Base-by-base conservation (phyloP, 2,113 vertebrate genomes). In the Eleginops maclovinus region DNA sequence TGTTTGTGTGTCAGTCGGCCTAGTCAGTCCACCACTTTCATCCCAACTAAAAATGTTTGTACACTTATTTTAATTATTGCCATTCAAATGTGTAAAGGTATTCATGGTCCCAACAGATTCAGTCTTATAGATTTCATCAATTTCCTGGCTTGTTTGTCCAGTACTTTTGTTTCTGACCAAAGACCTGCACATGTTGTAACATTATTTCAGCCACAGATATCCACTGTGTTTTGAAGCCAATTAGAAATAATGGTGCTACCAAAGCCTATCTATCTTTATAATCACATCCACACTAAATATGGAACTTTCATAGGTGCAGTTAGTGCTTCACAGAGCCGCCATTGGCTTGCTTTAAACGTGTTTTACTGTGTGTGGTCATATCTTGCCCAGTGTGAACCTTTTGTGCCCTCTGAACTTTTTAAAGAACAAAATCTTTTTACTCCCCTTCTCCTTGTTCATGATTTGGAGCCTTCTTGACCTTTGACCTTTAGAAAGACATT, bases 391-490 rank as follows among this genome's bases (percentile, higher is more conserved):
- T n/a, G 26, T 82, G 74, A 80, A 61, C 77, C 47, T 60, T 68
- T 46, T 28, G 22, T 68, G 49, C 51, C 64, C 59, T 58, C 16
- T 28, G 16, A 22, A 28, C 46, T 36, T 78, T 58, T 26, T 19
- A 49, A 69, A 71, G 31, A 41, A 46, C 10, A 31, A 60, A 22
- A 16, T n/a, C 26, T 41, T 17, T 59, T 74, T 19, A 21, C 50
- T 26, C 19, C 63, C 26, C 17, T 59, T 75, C 53, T 51, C 15
- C 36, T 53, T 74, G 14, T 17, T 53, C 14, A 17, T 49, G 71
- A 77, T 84, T 79, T 82, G 85, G 24, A 24, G 49, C 19, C 22
- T 64, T 82, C 67, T 64, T 84, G 80, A 86, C 66, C 64, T 86
- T 55, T 79, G 68, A 68, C 71, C 77, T 62, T 46, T 67, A 10